These are phyloP conservation scores for Brachylomia viminalis DNA, from an alignment of 2,888 invertebrate species.

Conservation along the genomic window DNA sequence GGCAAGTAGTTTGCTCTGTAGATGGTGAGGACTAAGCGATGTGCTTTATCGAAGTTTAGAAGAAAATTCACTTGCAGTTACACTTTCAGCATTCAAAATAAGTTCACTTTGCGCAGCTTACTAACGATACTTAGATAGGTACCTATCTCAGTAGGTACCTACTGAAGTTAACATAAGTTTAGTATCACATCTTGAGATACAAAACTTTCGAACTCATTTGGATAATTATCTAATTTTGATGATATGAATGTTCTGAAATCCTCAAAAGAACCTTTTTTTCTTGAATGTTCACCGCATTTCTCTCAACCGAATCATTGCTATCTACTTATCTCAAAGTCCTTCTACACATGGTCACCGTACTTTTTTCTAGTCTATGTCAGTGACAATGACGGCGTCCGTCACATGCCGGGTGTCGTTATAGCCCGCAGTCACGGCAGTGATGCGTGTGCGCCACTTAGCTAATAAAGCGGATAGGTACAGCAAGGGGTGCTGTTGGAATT, in stretches of 20 bases:
- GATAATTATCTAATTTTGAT: no score
- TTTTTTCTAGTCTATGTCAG: conserved; percentile 46
- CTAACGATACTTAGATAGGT: no score
- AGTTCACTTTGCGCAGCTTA: no score
- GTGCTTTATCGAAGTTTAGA: background rate
- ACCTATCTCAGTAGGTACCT: no score
- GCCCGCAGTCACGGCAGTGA: conserved; percentile 70
- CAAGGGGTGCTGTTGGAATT: conserved; percentile 44
- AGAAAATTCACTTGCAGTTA: no score
- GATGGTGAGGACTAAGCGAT: background rate
- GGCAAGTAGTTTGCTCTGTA: background rate
- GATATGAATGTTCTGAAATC: no score
- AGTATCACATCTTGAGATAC: background rate
- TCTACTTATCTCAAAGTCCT: background rate
- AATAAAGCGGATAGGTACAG: conserved; percentile 61
- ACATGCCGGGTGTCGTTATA: conserved; percentile 75
- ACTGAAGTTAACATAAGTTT: no score
- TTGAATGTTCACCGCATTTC: background rate
- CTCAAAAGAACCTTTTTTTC: background rate
- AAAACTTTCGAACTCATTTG: background rate
- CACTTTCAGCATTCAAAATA: no score
- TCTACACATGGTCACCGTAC: conserved; percentile 31
- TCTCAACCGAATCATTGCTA: background rate
- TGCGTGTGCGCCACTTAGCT: conserved; percentile 65
- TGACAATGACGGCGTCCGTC: conserved; percentile 81